A percentile compares a stretch with the other conserved stretches of the same genome.
These are phyloP conservation scores for Misgurnus anguillicaudatus DNA, from an alignment of 2,113 vertebrate species.

Conservation along the genomic window DNA sequence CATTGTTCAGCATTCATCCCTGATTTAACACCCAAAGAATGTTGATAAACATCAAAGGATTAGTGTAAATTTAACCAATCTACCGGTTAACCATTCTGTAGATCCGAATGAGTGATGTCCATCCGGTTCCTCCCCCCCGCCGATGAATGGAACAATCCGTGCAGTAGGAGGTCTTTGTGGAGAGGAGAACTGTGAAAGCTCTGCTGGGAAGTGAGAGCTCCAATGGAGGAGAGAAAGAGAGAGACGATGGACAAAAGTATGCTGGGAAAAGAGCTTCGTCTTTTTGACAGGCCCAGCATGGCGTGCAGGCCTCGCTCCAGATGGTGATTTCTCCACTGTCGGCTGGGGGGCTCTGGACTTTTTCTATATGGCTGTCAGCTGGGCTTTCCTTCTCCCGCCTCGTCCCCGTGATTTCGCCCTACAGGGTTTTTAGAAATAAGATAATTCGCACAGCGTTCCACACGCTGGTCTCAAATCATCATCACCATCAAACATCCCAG, in stretches of 20 bases:
- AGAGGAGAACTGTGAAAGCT: slow-evolving; percentile 42
- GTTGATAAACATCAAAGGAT: slow-evolving; percentile 1
- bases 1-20: background rate
- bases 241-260: slow-evolving; percentile 58
- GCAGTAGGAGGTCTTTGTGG: slow-evolving; percentile 53
- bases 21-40: background rate
- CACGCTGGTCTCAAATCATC: slow-evolving; percentile 31
- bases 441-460: slow-evolving; percentile 20
- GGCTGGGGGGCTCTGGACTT: slow-evolving; percentile 23
- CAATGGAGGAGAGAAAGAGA: slow-evolving; percentile 46
- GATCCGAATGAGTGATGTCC: slow-evolving; percentile 12
- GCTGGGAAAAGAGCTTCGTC: slow-evolving; percentile 47
- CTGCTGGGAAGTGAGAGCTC: slow-evolving; percentile 49
- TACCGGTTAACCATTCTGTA: slow-evolving; percentile 12
- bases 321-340: slow-evolving; percentile 39
- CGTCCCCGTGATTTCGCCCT: slow-evolving; percentile 21
- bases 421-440: slow-evolving; percentile 24
- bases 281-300: slow-evolving; percentile 48
- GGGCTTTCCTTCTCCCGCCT: slow-evolving; percentile 22
- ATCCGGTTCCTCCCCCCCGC: background rate
- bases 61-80: slow-evolving; percentile 4
- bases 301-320: slow-evolving; percentile 43
- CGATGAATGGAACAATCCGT: slow-evolving; percentile 40
- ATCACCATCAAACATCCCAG: slow-evolving; percentile 12
- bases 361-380: slow-evolving; percentile 22